Base-by-base conservation (phyloP, 2,888 invertebrate genomes). In the Philopedon plagiatum region DNA sequence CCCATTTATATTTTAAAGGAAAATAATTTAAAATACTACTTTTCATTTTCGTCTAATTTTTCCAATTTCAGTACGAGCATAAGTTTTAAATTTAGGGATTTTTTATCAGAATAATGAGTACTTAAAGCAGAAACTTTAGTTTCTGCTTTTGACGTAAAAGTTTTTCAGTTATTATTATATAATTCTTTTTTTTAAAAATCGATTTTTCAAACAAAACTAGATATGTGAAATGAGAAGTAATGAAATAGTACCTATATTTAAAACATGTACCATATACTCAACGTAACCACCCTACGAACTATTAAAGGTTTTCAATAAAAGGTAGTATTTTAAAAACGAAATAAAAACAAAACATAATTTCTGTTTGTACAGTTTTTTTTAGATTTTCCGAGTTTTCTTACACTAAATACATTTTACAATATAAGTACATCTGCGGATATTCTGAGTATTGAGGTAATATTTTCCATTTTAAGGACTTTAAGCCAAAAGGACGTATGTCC, bases 401-500 rank as follows among this genome's bases (percentile, higher is more conserved):
- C 79, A 80, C 83, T 85, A 85, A 78, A 82, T 84, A 85, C 83
- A 82, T 84, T 74, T 70, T 85, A 85, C 83, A 85, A 84, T 85
- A 86, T 86, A 86, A 86, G 86, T 86, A 86, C 86, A 86, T 85
- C 84, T 85, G 84, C 85, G 84, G 84, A 82, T 83, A 83, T 81
- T 82, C 82, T 84, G 85, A 85, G 85, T 85, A 83, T 83, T 85
- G 85, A 85, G 85, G 85, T 85, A 85, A 85, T 85, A 84, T 78
- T 78, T 81, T 82, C 81, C 81, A 83, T 83, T 81, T 68, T 63
- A 61, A 64, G 60, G 49, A 69, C 64, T 67, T 67, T 32, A 46
- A 19, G 46, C 44, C 51, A 37, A 63, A 58, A 62, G n/a, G 63
- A 46, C 67, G 37, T 44, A 46, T 46, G 58, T 32, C 41, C 18